Evolutionary conservation across 2,888 invertebrate species (phyloP).

Genomic region (Noctua janthe): DNA sequence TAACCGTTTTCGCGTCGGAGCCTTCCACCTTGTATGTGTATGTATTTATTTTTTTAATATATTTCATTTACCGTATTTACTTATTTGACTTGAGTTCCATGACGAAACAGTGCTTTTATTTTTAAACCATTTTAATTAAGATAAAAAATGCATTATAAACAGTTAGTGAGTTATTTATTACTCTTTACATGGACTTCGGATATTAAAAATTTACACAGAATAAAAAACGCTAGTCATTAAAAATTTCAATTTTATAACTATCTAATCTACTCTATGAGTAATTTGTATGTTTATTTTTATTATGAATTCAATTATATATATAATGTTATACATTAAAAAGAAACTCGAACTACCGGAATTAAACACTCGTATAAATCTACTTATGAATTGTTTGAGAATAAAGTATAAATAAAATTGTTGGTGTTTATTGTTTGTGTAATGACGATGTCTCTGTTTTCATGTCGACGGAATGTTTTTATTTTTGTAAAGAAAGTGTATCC

Average conservation of each 20-base stretch:
- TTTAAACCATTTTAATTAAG: not conserved
- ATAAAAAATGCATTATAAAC: not conserved
- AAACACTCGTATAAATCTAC: not conserved
- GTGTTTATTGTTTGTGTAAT: conserved; percentile 15
- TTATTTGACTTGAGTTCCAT: conserved; percentile 21
- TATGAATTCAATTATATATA: not conserved
- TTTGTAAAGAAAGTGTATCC: conserved; percentile 5
- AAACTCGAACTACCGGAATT: conserved; percentile 10
- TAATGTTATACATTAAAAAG: not conserved
- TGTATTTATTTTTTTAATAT: conserved; percentile 32
- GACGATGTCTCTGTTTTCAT: not conserved
- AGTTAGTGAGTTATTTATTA: not conserved
- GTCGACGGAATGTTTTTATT: conserved; percentile 15
- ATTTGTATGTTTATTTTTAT: not conserved
- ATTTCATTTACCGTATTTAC: conserved; percentile 14
- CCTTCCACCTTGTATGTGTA: not conserved
- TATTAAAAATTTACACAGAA: not conserved
- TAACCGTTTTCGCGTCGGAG: too few species aligned
- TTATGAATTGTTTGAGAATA: conserved; percentile 24
- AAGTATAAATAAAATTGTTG: not conserved
- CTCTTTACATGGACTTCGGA: not conserved
- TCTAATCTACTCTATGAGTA: conserved; percentile 6
- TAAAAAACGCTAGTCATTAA: conserved; percentile 15
- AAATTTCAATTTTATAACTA: conserved; percentile 1
- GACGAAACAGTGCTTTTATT: conserved; percentile 30